Base-by-base conservation (phyloP, 2,797 vertebrate genomes). In the Pangasius krempfi region DNA sequence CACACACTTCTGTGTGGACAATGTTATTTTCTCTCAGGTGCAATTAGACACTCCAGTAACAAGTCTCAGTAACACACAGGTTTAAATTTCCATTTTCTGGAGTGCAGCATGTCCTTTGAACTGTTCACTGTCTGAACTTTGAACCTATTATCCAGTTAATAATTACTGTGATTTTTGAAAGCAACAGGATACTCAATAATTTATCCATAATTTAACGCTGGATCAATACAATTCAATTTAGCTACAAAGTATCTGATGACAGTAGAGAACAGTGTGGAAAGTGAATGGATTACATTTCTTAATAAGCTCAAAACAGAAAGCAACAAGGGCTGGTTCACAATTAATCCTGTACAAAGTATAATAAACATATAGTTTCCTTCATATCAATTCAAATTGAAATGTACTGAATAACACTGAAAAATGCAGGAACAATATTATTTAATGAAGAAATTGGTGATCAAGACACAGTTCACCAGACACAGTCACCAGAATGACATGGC, bases 61-160 rank as follows among this genome's bases (percentile, higher is more conserved):
- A 66, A 22, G 64, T 88, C 58, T 73, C 89, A 86, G 73, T 76
- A 84, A 86, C 88, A 88, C 70, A 40, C 58, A 85, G 66, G 60
- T 66, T 78, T 40, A 52, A 70, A 89, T 66, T 58, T 85, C 68
- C 40, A 37, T 60, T 56, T 73, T 40, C 6, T 33, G 70, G 27
- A 87, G 87, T 22, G 62, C 40, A 75, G 56, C 83, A 18, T 70
- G 37, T 25, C 54, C 27, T 62, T 50, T 68, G 47, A 30, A 37
- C 50, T 88, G 64, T 76, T 81, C 47, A 52, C 64, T 62, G 40
- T 70, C 66, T 81, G 75, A 73, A 73, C 88, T 60, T 25, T 85
- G 27, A 75, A 7, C 58, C 66, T n/a, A 68, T 88, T 25, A 54
- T 10, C 20, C 5, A 60, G 54, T 79, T 70, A 86, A 86, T 44